Base-by-base conservation (phyloP, 2,113 vertebrate genomes). In the Phoenicopterus ruber region DNA sequence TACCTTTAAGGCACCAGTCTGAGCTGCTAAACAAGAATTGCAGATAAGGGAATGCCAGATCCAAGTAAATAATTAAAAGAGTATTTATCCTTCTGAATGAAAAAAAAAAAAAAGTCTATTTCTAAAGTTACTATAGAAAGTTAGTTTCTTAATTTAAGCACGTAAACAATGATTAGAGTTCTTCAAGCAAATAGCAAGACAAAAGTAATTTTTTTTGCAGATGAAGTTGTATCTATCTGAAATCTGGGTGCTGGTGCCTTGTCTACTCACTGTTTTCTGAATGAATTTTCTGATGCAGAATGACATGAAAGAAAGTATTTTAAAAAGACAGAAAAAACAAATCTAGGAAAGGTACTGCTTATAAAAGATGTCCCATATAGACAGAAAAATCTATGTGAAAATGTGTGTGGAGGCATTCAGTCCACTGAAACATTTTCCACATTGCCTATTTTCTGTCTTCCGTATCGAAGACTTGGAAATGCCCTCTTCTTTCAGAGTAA, bases 81-180 rank as follows among this genome's bases (percentile, higher is more conserved):
- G 38, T 46, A 57, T 78, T 78, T 40, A 38, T 58, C 8, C 8
- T 92, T 90, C 46, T 54, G 38, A 66, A 18, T 34, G 87, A 82
- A 76, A 72, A 24, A 1, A n/a, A 17, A 54, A 54, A 9, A 29
- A 17, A 55, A 13, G 10, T 69, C 4, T 32, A 13, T 86, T 88
- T 86, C 79, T 81, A 55, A 88, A 81, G 4, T 28, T 54, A 20
- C 11, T 62, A 17, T 40, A 50, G 59, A 77, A 91, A 31, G 7
- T 4, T 58, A 26, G 6, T 57, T 85, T 85, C 74, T 65, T 85
- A 62, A 63, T 79, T 66, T 91, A 73, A 78, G 21, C 5, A 65
- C 24, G 49, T 25, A 74, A 83, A 69, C 2, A 0, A 24, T 67
- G 9, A 76, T 71, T 63, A 36, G 10, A 0, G 0, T 44, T 17